Conservation (phyloP, 2,113 vertebrate species). For the Chauna torquata region DNA sequence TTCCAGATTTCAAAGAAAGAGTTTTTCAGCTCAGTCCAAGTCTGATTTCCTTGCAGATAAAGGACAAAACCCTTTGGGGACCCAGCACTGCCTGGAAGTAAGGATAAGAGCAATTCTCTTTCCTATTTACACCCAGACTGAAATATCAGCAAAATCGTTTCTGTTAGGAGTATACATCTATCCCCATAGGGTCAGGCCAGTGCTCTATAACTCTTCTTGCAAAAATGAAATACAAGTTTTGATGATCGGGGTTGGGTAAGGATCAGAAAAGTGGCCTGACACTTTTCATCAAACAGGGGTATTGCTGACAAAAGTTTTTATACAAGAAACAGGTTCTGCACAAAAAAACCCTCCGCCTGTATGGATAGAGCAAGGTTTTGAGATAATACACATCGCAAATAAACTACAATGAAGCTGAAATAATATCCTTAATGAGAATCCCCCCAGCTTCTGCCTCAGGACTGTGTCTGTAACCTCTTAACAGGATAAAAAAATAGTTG, state of each 20-base stretch:
- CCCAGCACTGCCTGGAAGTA: not conserved
- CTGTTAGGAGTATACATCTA: not conserved
- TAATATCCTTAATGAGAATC: not conserved
- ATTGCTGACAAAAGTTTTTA: not conserved
- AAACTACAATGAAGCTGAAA: not conserved
- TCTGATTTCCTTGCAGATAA: slow-evolving; percentile 9
- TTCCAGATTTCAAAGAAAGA: not conserved
- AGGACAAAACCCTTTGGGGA: slow-evolving; percentile 15
- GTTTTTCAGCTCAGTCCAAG: not conserved
- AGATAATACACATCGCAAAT: not conserved
- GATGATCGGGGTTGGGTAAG: not conserved
- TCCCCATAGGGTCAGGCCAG: not conserved
- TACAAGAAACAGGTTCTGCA: not conserved
- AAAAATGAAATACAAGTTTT: slow-evolving; percentile 16
- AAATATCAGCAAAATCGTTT: not conserved
- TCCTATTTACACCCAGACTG: not conserved
- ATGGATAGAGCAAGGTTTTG: not conserved
- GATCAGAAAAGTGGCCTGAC: not conserved
- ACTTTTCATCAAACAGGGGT: not conserved
- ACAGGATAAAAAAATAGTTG: not conserved
- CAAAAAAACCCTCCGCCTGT: not conserved
- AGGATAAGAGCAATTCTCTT: not conserved
- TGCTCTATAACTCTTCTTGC: not conserved
- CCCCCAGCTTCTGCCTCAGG: not conserved
- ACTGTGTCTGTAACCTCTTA: not conserved